phyloP scores from a whole-genome alignment of 2,888 invertebrate species.

The Ichneumoninae sp. region DNA sequence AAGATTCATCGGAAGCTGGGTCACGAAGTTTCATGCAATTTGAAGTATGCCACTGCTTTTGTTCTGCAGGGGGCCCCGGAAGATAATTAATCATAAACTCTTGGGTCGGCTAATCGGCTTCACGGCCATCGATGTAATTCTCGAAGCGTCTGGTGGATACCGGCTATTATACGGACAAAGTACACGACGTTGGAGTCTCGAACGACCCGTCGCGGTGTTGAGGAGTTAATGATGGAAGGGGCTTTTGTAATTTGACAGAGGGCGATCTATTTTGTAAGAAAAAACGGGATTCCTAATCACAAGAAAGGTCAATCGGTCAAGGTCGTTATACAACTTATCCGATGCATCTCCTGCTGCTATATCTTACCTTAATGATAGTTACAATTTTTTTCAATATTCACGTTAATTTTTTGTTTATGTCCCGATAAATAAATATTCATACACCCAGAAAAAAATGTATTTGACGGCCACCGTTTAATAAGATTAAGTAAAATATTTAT shows the following conservation, averaged over 20 bases:
- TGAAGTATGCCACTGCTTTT: neutral
- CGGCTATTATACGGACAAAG: conserved; percentile 11
- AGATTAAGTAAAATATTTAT: no score
- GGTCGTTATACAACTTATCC: neutral
- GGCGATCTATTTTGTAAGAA: neutral
- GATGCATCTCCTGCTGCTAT: neutral
- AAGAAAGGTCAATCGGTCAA: neutral
- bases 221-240: conserved; percentile 7
- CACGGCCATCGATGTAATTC: conserved; percentile 10
- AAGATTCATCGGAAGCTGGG: conserved; percentile 3
- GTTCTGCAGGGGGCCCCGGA: neutral
- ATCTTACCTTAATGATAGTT: neutral
- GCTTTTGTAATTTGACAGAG: conserved; percentile 1
- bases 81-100: conserved; percentile 2
- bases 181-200: conserved; percentile 1
- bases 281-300: neutral
- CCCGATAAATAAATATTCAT: neutral
- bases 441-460: no score
- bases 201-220: neutral
- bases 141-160: conserved; percentile 1
- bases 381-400: neutral
- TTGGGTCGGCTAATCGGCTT: conserved; percentile 3
- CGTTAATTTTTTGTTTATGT: neutral
- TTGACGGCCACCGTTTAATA: no score
- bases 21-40: neutral